Percentiles rank a stretch among this genome's conserved stretches.
Evolutionary conservation across 30 jellyfish, hydroid and myxozoan genomes (phyloP).

Genomic region (Haliclystus octoradiatus): DNA sequence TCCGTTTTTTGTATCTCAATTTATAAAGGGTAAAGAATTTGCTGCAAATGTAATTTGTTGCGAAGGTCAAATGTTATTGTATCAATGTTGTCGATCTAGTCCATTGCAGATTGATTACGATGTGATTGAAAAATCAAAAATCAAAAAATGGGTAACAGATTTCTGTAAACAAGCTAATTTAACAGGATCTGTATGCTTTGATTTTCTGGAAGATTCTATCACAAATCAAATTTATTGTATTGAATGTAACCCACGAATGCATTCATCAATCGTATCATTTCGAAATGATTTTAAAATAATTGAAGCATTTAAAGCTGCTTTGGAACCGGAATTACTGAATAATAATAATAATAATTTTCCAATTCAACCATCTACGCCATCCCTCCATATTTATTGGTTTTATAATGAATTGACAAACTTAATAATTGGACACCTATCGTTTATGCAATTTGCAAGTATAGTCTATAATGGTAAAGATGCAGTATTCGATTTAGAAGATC

Average conservation of each 20-base stretch:
- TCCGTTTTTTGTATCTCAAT: constrained; percentile 8
- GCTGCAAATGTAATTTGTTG: constrained; percentile 1
- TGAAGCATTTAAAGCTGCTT: neutral
- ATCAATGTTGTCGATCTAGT: too few species aligned
- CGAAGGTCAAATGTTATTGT: neutral
- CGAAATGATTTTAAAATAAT: constrained; percentile 1
- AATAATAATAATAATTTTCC: too few species aligned
- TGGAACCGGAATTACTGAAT: constrained; percentile 9
- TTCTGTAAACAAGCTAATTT: neutral
- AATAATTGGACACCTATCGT: neutral
- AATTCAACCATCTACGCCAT: too few species aligned
- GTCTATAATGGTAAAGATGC: constrained; percentile 10
- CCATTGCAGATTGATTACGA: neutral
- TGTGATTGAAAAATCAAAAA: neutral
- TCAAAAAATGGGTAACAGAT: neutral
- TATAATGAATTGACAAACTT: too few species aligned
- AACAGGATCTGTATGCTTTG: constrained; percentile 7
- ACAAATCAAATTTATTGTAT: constrained; percentile 6
- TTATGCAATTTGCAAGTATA: neutral
- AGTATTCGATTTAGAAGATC: constrained; percentile 4
- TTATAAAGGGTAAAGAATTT: constrained; percentile 5
- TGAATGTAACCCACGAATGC: constrained; percentile 19
- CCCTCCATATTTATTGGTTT: too few species aligned
- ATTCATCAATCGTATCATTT: constrained; percentile 2
- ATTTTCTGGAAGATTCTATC: neutral